Base-by-base conservation (phyloP, 2,113 vertebrate genomes). In the Dissostichus mawsoni region DNA sequence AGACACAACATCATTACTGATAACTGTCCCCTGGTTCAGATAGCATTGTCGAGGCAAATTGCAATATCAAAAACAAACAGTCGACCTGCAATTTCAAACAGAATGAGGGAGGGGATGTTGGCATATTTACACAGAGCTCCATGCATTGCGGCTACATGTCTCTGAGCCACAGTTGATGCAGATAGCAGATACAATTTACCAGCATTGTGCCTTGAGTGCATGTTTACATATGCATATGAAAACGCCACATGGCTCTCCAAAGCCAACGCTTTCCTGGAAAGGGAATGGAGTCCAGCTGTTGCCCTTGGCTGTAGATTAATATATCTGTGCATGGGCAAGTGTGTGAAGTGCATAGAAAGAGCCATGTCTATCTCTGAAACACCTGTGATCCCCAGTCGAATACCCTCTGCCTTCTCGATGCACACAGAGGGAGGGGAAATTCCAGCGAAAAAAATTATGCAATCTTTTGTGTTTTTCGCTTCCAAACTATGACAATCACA, bases 191-290 rank as follows among this genome's bases (percentile, higher is more conserved):
- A 77, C 62, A 76, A 55, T 87, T 78, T 56, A 55, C 45, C 74
- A 52, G 64, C 70, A 29, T 23, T 61, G 52, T 69, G 47, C 66
- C 58, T 20, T n/a, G 53, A 73, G 53, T 63, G 72, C 12, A 52
- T 84, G 80, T 92, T 89, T 85, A 85, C 69, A 65, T 58, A 65
- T 68, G 50, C 61, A 76, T 78, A 81, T 68, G 79, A 69, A 80
- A 87, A 75, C 1, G 48, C 68, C 66, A 73, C 80, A 66, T 61
- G 68, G 72, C 77, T 69, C 78, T 66, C 67, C 47, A 78, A 74
- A 73, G 74, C 81, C 64, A 68, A 57, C 13, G 20, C 74, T 69
- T 59, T 82, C 50, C 36, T 51, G 73, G 47, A 72, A 79, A 57
- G 33, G 75, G 61, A 74, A 68, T 29, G 52, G 57, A 77, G 5